These are phyloP conservation scores for Momotus momota DNA, from an alignment of 2,797 vertebrate species.

Conservation along the genomic window DNA sequence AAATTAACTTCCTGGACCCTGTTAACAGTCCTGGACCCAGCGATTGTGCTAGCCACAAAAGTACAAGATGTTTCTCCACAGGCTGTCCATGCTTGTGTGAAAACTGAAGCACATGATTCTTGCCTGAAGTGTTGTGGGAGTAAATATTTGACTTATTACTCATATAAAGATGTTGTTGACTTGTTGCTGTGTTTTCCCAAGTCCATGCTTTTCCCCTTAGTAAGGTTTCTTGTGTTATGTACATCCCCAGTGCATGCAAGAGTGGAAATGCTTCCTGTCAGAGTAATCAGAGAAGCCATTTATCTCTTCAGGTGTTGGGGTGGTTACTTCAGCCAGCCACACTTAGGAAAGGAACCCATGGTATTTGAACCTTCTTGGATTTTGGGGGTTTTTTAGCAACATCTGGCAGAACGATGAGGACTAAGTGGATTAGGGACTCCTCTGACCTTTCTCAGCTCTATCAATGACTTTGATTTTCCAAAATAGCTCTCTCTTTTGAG, in stretches of 20 bases:
- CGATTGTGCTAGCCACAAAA: conserved; percentile 15
- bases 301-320: neutral
- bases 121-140: conserved; percentile 51
- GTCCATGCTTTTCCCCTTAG: conserved; percentile 44
- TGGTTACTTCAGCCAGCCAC: conserved; percentile 2
- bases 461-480: neutral
- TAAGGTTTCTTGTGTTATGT: neutral
- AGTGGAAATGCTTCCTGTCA: conserved; percentile 38
- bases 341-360: neutral
- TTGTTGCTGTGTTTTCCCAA: conserved; percentile 54
- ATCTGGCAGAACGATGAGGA: neutral
- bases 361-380: neutral
- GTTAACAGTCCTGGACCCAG: neutral
- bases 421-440: neutral
- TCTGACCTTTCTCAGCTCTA: neutral
- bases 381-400: neutral
- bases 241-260: neutral
- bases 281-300: neutral
- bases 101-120: conserved; percentile 29
- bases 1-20: neutral
- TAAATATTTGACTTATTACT: conserved; percentile 56
- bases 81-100: conserved; percentile 37
- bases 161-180: conserved; percentile 53
- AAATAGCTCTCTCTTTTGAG: neutral
- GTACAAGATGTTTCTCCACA: conserved; percentile 15